Evolutionary conservation across 1,140 invertebrate species (phyloP), one percentile per base, ranked within the genome.

Genomic region (Littorina saxatilis): DNA sequence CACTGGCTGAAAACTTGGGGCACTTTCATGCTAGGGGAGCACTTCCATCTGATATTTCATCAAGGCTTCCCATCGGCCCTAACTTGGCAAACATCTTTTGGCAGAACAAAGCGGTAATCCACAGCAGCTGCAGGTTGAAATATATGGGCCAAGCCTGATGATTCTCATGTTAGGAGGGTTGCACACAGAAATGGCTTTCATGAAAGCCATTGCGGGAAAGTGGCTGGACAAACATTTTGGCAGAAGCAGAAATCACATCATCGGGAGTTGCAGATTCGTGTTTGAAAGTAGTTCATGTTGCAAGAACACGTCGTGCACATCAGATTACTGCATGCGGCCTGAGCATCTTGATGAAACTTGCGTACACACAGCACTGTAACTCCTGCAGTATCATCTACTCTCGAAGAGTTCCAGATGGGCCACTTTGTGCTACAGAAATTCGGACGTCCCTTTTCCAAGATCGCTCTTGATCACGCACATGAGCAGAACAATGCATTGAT

Each of bases 401-500:
- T 23, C n/a, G n/a, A n/a, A n/a, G n/a, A n/a, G 37, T 75, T 82
- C 68, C 37, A 66, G 37, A 63, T 70, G n/a, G 73, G 81, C 7
- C 23, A 37, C 35, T 72, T 88, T 61, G 80, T 82, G 76, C 80
- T 82, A n/a, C 61, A 86, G 32, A 79, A 83, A 29, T 68, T 63
- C 58, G 37, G 47, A n/a, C 9, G 40, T 2, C 4, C 27, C 1
- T 83, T 83, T 47, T 89, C 86, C 63, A 61, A 81, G 17, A 86
- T 88, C 29, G 50, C n/a, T n/a, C n/a, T n/a, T n/a, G n/a, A n/a
- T n/a, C 86, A 88, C 39, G 84, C 82, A 15, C 88, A 88, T 80
- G 86, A 88, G 58, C 88, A 83, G 20, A 73, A 72, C 50, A 83
- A 83, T 68, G 61, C 74, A 13, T 1, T 79, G 7, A 29, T 89